Percentiles rank a stretch among this genome's conserved stretches.
phyloP scores from a whole-genome alignment of 2,888 invertebrate genomes.

The Diarsia mendica region DNA sequence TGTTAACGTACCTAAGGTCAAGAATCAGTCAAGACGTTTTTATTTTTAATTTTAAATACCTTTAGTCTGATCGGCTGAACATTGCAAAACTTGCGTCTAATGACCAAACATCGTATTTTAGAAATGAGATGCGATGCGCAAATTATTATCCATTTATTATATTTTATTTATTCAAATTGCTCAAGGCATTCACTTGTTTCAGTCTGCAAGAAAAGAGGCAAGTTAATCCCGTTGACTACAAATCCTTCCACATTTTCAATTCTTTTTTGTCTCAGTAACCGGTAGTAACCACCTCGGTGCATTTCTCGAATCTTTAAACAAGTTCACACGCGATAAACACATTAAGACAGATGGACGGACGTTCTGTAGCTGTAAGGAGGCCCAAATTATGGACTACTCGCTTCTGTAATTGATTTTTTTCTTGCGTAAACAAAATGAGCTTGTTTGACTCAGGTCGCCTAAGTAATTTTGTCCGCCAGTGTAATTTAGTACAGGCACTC shows the following conservation, averaged over 20 bases:
- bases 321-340: slow-evolving; percentile 77
- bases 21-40: not conserved
- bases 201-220: slow-evolving; percentile 4
- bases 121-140: not conserved
- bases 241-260: slow-evolving; percentile 30
- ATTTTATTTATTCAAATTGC: not conserved
- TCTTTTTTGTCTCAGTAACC: slow-evolving; percentile 44
- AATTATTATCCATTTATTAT: not conserved
- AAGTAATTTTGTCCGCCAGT: slow-evolving; percentile 20
- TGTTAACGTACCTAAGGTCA: not conserved
- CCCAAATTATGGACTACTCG: slow-evolving; percentile 70
- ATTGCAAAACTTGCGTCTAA: not conserved
- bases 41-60: not conserved
- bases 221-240: slow-evolving; percentile 17
- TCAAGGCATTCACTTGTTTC: not conserved
- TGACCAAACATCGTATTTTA: not conserved
- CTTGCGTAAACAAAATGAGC: slow-evolving; percentile 52
- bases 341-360: slow-evolving; percentile 76
- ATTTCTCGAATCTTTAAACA: slow-evolving; percentile 56
- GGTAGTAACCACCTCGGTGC: slow-evolving; percentile 49
- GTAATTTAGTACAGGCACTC: slow-evolving; percentile 16
- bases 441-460: slow-evolving; percentile 30
- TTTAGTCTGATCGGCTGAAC: not conserved
- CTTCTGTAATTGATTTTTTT: slow-evolving; percentile 77
- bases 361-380: slow-evolving; percentile 67